Evolutionary conservation across 2,797 vertebrate species (phyloP).

Genomic region (Crax fasciolata): DNA sequence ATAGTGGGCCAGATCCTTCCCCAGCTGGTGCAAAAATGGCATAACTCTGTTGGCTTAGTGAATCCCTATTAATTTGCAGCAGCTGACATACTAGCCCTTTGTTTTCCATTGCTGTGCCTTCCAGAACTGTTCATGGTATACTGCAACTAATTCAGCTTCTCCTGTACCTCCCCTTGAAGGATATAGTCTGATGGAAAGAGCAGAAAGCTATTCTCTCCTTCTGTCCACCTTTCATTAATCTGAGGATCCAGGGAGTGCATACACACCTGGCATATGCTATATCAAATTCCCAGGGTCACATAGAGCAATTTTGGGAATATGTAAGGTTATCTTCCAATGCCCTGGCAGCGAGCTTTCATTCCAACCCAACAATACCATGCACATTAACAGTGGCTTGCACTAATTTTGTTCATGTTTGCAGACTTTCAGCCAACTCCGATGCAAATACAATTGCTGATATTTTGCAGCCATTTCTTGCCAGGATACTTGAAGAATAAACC

Average conservation of each 20-base stretch:
- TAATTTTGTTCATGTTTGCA: background rate
- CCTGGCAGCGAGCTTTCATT: background rate
- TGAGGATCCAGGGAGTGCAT: background rate
- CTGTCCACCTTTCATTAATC: fast-evolving
- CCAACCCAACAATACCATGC: background rate
- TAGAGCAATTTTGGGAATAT: background rate
- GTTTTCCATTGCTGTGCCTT: background rate
- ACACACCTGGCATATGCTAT: fast-evolving
- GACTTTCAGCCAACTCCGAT: background rate
- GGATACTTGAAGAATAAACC: background rate
- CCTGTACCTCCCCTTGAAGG: background rate
- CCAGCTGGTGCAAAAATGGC: background rate
- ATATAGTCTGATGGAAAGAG: background rate
- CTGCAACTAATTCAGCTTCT: background rate
- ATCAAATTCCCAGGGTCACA: background rate
- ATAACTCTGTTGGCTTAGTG: background rate
- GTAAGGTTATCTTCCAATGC: background rate
- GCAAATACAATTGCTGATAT: background rate
- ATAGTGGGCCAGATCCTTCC: background rate
- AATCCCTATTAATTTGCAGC: background rate
- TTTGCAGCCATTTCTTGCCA: background rate
- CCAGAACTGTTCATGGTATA: background rate
- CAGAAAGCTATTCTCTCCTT: fast-evolving
- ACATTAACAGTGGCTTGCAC: background rate
- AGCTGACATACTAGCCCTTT: background rate